These are phyloP conservation scores for Sander lucioperca DNA, from an alignment of 2,113 vertebrate genomes.

Conservation along the genomic window DNA sequence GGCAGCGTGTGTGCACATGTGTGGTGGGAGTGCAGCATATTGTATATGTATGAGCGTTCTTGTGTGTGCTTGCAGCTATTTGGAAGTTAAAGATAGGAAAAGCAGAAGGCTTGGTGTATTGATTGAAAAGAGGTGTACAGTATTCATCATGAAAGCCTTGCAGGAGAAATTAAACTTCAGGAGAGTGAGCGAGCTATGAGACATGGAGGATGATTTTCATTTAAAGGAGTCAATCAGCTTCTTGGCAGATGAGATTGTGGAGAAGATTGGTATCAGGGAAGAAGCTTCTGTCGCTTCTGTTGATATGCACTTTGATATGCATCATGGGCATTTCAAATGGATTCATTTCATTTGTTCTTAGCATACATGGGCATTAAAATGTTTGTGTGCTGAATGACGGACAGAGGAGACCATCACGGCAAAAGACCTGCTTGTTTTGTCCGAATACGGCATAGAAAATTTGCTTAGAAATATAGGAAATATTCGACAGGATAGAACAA, in stretches of 20 bases:
- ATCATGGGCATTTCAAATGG: neutral
- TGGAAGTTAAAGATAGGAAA: conserved; percentile 44
- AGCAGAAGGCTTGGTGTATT: conserved; percentile 44
- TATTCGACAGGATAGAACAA: too few species aligned
- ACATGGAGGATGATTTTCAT: conserved; percentile 58
- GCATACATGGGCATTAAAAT: neutral
- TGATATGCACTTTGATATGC: conserved; percentile 28
- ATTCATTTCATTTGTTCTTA: neutral
- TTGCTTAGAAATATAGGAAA: too few species aligned
- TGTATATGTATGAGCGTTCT: conserved; percentile 1
- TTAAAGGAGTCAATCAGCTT: conserved; percentile 60
- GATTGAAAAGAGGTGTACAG: conserved; percentile 68
- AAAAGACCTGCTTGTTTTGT: neutral
- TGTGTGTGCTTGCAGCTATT: conserved; percentile 30
- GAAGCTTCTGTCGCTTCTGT: conserved; percentile 29
- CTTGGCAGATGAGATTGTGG: conserved; percentile 55
- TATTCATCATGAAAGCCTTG: conserved; percentile 73
- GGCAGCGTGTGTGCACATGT: neutral
- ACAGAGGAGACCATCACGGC: neutral
- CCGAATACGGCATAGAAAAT: too few species aligned
- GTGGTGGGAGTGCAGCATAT: neutral
- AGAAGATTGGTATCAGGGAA: conserved; percentile 56
- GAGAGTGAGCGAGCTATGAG: conserved; percentile 26
- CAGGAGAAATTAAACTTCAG: conserved; percentile 60
- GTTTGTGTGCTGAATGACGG: neutral